These are phyloP conservation scores for Nudaria mundana DNA, from an alignment of 2,888 invertebrate genomes.

Conservation along the genomic window DNA sequence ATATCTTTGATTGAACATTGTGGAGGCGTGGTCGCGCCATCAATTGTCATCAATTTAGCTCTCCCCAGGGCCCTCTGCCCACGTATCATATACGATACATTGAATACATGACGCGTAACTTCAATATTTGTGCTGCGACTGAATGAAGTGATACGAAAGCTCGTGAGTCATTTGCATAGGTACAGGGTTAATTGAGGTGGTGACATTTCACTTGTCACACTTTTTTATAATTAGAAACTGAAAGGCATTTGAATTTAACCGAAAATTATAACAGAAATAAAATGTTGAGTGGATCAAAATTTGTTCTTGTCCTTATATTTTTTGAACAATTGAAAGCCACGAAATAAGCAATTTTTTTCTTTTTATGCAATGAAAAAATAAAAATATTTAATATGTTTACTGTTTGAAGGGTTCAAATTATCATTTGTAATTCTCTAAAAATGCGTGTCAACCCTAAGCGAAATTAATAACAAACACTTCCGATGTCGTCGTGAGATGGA, in stretches of 20 bases:
- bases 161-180: not conserved
- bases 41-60: conserved; percentile 34
- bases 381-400: too few species aligned
- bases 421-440: too few species aligned
- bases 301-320: too few species aligned
- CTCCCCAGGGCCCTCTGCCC: conserved; percentile 13
- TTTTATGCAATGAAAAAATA: too few species aligned
- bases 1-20: conserved; percentile 18
- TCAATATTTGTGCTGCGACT: not conserved
- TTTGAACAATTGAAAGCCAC: too few species aligned
- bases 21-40: conserved; percentile 25
- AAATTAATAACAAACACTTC: not conserved
- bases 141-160: not conserved
- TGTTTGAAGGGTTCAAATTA: not conserved
- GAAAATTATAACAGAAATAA: too few species aligned
- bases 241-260: too few species aligned
- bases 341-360: too few species aligned
- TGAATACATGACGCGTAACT: conserved; percentile 2
- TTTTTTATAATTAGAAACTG: too few species aligned
- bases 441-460: conserved; percentile 1
- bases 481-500: not conserved
- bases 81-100: not conserved
- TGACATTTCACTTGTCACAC: too few species aligned
- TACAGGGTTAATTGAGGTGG: not conserved
- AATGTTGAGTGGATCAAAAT: too few species aligned